Evolutionary conservation across 2,113 vertebrate genomes (phyloP), one percentile per base, ranked within the genome.

Genomic region (Gorsachius goisagi): DNA sequence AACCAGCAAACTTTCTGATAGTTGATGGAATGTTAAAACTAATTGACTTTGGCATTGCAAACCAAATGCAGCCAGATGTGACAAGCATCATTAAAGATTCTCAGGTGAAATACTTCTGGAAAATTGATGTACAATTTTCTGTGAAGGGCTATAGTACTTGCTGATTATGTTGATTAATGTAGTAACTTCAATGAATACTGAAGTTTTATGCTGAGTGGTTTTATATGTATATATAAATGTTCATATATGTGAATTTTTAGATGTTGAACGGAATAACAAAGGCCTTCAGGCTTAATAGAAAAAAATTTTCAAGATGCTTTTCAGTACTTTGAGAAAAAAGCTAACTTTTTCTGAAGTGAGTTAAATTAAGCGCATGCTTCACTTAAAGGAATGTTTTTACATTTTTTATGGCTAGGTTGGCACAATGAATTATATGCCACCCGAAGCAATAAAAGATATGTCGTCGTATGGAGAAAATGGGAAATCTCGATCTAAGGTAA

Each of bases 11-110:
- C 95, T 99, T 99, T 97, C 97, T 99, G 66, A 99, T 99, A 66
- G 99, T 99, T 94, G 99, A 99, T 77, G 99, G 99, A 27, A 99
- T 99, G 56, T 97, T 99, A 77, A 99, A 99, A 93, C 90, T 99
- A 71, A 99, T 99, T 66, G 99, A 99, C 97, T 99, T 99, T 95
- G 99, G 99, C 37, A 99, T 99, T 72, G 99, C 99, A 91, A 99
- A 99, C 94, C 98, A 98, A 97, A 99, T 99, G 97, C 99, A 99
- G 58, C 99, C 99, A 74, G 99, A 99, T 97, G 99, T 99, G 55
- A 99, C 99, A 6, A 99, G 99, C 97, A 99, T 99, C 52, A 96
- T 99, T 98, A 99, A 99, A 97, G 99, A 99, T 95, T 99, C 99
- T 60, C 99, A 99, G 98, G 99, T 99, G 94, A 96, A 78, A 90